A percentile compares a stretch with the other conserved stretches of the same genome.
Conservation (phyloP, 2,797 vertebrate genomes). For the Meda fulgida region DNA sequence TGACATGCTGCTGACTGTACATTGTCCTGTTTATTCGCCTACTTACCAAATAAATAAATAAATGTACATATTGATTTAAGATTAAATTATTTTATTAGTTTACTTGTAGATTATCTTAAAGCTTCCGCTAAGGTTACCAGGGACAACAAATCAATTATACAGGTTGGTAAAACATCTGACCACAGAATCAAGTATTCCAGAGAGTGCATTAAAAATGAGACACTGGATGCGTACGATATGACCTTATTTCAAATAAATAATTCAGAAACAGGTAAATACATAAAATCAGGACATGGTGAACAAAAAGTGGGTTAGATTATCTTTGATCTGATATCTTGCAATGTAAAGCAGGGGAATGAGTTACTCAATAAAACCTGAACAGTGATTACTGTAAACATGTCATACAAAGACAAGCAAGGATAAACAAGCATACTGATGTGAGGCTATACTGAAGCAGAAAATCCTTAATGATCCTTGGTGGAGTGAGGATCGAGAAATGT, state of each 20-base stretch:
- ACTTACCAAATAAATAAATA: conserved; percentile 8
- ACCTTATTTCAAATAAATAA: conserved; percentile 33
- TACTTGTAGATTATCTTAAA: conserved; percentile 11
- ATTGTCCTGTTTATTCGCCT: neutral
- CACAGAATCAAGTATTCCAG: neutral
- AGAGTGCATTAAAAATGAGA: neutral
- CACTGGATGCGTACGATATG: neutral
- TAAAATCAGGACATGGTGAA: neutral
- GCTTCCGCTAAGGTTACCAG: neutral
- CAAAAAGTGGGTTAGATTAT: conserved; percentile 2
- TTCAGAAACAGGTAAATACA: conserved; percentile 24
- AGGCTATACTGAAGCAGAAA: conserved; percentile 9
- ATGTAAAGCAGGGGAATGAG: conserved; percentile 8
- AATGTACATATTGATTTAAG: conserved; percentile 9
- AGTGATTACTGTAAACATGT: conserved; percentile 36
- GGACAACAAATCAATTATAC: conserved; percentile 21
- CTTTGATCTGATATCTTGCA: conserved; percentile 11
- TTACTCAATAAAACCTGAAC: conserved; percentile 15
- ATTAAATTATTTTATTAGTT: neutral
- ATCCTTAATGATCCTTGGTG: conserved; percentile 14
- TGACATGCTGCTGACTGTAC: neutral
- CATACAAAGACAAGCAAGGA: conserved; percentile 17
- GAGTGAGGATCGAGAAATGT: conserved; percentile 20
- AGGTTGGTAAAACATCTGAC: conserved; percentile 1
- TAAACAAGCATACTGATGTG: conserved; percentile 27